Percentiles rank a stretch among this genome's conserved stretches.
Conservation (phyloP, 92 coral and sea anemone species). For the Zoanthus gigantus region DNA sequence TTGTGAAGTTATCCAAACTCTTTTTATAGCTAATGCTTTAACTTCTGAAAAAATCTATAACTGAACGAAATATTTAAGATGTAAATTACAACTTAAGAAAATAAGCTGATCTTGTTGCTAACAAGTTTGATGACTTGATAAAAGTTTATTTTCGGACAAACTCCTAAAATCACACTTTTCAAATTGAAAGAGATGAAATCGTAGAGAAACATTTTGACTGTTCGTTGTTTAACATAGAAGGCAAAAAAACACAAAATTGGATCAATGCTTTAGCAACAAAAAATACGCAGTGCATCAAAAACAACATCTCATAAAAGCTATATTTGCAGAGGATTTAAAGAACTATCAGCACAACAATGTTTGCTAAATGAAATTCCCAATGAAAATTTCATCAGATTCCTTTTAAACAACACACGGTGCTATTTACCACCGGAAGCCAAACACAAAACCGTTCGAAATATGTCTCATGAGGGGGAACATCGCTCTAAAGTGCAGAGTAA, state of each 20-base stretch:
- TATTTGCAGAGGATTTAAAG: slow-evolving; percentile 40
- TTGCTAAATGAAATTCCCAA: slow-evolving; percentile 41
- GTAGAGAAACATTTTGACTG: neutral
- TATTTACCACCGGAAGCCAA: slow-evolving; percentile 39
- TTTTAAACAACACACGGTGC: slow-evolving; percentile 44
- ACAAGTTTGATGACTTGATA: neutral
- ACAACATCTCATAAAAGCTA: slow-evolving; percentile 2
- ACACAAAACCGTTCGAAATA: slow-evolving; percentile 20
- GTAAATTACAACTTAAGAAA: neutral
- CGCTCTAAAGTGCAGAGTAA: slow-evolving; percentile 26
- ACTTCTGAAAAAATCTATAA: neutral
- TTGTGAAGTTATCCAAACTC: neutral
- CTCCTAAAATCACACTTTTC: neutral
- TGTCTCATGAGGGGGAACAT: slow-evolving; percentile 23
- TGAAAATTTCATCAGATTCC: slow-evolving; percentile 47
- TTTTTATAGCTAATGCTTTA: slow-evolving; percentile 28
- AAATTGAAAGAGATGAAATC: slow-evolving; percentile 14
- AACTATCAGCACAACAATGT: slow-evolving; percentile 17
- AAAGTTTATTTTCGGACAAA: neutral
- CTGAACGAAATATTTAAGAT: neutral
- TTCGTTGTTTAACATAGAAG: neutral
- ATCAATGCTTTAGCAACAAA: slow-evolving; percentile 30
- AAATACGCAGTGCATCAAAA: neutral
- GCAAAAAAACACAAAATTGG: slow-evolving; percentile 18
- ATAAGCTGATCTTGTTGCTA: slow-evolving; percentile 8